phyloP scores from a whole-genome alignment of 2,113 vertebrate species.

The Rhinopithecus roxellana region DNA sequence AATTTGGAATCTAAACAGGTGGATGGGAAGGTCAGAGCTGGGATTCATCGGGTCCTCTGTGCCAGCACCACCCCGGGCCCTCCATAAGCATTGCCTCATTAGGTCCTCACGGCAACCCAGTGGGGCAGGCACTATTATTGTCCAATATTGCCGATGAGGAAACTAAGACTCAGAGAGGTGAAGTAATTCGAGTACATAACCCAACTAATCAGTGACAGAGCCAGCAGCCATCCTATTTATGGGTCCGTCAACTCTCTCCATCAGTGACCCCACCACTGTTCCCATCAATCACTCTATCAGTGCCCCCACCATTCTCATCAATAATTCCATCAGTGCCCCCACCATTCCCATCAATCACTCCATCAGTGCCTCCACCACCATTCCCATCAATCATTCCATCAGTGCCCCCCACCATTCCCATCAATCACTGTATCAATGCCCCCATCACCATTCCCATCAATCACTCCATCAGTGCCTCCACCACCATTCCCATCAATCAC shows the following conservation, averaged over 20 bases:
- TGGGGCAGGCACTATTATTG: not conserved
- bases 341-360: no score
- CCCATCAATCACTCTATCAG: not conserved
- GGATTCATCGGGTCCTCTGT: not conserved
- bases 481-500: no score
- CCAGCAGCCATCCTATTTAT: not conserved
- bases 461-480: no score
- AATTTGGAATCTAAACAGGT: constrained; percentile 10
- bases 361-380: no score
- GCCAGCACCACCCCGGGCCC: not conserved
- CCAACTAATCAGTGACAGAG: not conserved
- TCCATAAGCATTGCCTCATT: rapidly evolving
- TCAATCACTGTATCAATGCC: no score
- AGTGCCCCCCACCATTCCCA: no score
- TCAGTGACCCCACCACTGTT: not conserved
- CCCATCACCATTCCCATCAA: no score
- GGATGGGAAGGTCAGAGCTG: not conserved
- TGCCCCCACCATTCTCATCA: no score
- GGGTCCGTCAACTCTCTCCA: no score
- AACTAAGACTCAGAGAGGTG: not conserved
- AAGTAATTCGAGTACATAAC: not conserved
- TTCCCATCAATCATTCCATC: no score
- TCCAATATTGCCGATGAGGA: not conserved
- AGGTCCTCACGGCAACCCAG: not conserved
- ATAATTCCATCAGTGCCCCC: no score